Evolutionary conservation across 2,797 vertebrate species (phyloP).

Genomic region (Zenarchopterus dispar): DNA sequence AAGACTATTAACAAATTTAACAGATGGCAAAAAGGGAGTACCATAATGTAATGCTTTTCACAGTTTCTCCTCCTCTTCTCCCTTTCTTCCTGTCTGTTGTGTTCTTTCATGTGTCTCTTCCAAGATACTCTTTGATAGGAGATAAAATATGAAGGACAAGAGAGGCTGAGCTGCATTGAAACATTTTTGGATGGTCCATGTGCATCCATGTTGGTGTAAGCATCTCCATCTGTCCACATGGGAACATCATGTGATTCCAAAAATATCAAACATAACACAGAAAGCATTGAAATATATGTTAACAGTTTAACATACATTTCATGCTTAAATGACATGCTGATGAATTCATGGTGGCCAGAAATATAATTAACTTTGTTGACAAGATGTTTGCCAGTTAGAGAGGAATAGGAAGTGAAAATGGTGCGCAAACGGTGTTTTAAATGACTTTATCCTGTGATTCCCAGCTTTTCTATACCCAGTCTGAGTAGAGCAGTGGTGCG

Average conservation of each 20-base stretch:
- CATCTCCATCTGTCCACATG: neutral
- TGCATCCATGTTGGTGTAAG: conserved; percentile 73
- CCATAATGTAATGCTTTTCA: too few species aligned
- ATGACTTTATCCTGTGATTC: conserved; percentile 11
- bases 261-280: too few species aligned
- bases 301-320: too few species aligned
- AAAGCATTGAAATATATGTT: too few species aligned
- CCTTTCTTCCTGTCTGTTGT: neutral
- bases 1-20: too few species aligned
- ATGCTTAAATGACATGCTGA: too few species aligned
- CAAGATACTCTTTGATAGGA: conserved; percentile 20
- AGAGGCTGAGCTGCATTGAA: conserved; percentile 29
- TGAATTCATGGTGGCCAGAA: too few species aligned
- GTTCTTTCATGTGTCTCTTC: conserved; percentile 9
- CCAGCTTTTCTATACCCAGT: conserved; percentile 58
- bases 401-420: neutral
- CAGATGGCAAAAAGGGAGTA: too few species aligned
- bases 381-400: neutral
- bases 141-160: conserved; percentile 30
- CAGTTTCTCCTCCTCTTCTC: neutral
- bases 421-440: too few species aligned
- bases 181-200: conserved; percentile 27
- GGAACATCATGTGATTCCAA: neutral
- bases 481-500: conserved; percentile 75
- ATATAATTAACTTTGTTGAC: neutral